phyloP scores from a whole-genome alignment of 2,113 vertebrate species.

The Nesospiza acunhae region DNA sequence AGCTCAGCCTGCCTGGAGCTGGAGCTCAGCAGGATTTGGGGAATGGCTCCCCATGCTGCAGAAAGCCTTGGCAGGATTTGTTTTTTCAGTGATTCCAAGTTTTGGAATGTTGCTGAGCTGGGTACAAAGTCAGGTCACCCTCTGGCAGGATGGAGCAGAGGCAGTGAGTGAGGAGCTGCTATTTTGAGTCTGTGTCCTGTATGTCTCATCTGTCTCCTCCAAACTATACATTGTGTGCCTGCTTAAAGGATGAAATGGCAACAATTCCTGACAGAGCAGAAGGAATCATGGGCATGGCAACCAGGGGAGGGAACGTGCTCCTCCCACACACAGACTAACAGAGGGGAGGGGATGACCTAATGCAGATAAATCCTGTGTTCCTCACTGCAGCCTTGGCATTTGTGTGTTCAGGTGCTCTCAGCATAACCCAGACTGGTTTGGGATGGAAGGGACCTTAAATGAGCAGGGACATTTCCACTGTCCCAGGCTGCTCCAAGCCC shows the following conservation, averaged over 20 bases:
- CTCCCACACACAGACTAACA: not conserved
- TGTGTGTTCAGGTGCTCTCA: not conserved
- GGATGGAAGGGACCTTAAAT: not conserved
- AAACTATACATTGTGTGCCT: not conserved
- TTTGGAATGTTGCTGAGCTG: not conserved
- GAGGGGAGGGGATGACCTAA: constrained; percentile 7
- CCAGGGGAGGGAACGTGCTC: not conserved
- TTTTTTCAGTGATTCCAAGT: not conserved
- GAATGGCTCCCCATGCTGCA: not conserved
- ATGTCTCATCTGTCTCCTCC: not conserved
- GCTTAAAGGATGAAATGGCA: constrained; percentile 16
- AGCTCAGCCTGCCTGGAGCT: not conserved
- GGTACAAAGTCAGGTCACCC: not conserved
- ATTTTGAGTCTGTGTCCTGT: not conserved
- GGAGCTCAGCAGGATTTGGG: not conserved
- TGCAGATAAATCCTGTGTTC: not conserved
- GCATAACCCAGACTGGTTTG: accelerated
- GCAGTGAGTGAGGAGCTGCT: not conserved
- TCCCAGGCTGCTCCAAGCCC: not conserved
- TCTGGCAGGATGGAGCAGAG: not conserved
- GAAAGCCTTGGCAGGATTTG: not conserved
- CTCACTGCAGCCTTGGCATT: not conserved
- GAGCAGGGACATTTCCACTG: not conserved
- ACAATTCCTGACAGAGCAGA: constrained; percentile 14
- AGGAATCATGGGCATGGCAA: constrained; percentile 11